phyloP scores from a whole-genome alignment of 2,113 vertebrate genomes.

The Clinocottus analis region DNA sequence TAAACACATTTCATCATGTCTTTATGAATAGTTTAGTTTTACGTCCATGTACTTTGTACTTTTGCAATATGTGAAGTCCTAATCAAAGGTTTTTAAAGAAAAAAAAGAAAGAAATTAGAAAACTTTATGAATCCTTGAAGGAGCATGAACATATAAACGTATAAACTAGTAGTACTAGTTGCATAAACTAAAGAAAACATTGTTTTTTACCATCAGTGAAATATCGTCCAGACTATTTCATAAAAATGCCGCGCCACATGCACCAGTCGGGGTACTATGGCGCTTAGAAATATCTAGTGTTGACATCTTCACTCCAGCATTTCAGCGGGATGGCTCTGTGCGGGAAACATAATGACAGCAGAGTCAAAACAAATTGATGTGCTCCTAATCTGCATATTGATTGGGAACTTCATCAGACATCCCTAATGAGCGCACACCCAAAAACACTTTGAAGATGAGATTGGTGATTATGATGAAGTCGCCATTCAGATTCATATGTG shows the following conservation, averaged over 20 bases:
- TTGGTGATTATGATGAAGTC: slow-evolving; percentile 78
- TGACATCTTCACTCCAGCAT: slow-evolving; percentile 53
- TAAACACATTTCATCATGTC: no score
- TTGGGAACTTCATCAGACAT: slow-evolving; percentile 82
- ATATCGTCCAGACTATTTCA: neutral
- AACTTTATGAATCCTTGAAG: neutral
- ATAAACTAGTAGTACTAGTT: no score
- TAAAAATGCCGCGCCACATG: neutral
- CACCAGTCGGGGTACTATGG: neutral
- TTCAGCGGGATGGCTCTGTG: slow-evolving; percentile 35
- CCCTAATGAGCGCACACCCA: slow-evolving; percentile 71
- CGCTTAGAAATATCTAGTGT: slow-evolving; percentile 30
- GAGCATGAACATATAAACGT: neutral
- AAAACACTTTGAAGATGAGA: slow-evolving; percentile 68
- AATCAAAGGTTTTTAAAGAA: no score
- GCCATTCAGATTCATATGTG: slow-evolving; percentile 64
- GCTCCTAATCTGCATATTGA: slow-evolving; percentile 83
- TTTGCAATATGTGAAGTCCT: no score
- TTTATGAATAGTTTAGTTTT: no score
- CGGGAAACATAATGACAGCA: slow-evolving; percentile 44
- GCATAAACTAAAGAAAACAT: neutral
- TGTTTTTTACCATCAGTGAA: neutral
- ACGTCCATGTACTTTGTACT: no score
- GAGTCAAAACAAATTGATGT: slow-evolving; percentile 74
- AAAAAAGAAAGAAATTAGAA: neutral